These are phyloP conservation scores for Molossus alvarezi DNA, from an alignment of 2,797 vertebrate species.

Conservation along the genomic window DNA sequence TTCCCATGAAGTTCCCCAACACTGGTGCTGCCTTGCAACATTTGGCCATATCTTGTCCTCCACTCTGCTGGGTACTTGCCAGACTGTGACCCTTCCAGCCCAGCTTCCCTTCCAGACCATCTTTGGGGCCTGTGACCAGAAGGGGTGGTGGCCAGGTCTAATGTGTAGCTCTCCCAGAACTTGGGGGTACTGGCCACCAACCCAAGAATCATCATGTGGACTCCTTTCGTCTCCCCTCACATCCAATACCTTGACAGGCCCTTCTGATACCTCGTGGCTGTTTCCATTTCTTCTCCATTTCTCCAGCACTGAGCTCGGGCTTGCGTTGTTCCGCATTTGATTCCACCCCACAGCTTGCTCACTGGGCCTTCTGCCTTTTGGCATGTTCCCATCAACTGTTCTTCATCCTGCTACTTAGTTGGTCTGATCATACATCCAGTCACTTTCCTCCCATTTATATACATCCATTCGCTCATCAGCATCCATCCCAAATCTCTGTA, in stretches of 20 bases:
- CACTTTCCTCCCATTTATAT: neutral
- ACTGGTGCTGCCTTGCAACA: rapidly evolving
- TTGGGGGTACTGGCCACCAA: neutral
- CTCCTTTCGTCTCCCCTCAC: neutral
- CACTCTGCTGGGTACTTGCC: neutral
- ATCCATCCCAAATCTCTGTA: neutral
- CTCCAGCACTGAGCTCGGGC: neutral
- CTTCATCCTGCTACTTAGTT: neutral
- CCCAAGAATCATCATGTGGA: neutral
- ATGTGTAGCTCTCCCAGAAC: neutral
- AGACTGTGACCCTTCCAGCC: neutral
- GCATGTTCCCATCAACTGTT: neutral
- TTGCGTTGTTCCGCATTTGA: neutral
- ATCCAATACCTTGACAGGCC: neutral
- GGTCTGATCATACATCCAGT: neutral
- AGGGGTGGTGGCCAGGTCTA: neutral
- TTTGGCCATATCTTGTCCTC: neutral
- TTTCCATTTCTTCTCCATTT: neutral
- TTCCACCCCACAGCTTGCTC: neutral
- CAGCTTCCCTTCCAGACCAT: neutral
- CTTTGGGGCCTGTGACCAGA: neutral
- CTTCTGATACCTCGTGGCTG: neutral
- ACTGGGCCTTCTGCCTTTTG: neutral
- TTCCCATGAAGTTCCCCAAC: neutral
- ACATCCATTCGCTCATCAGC: neutral